Conservation (phyloP, 2,888 invertebrate genomes). For the Tromatobia lineatoria region DNA sequence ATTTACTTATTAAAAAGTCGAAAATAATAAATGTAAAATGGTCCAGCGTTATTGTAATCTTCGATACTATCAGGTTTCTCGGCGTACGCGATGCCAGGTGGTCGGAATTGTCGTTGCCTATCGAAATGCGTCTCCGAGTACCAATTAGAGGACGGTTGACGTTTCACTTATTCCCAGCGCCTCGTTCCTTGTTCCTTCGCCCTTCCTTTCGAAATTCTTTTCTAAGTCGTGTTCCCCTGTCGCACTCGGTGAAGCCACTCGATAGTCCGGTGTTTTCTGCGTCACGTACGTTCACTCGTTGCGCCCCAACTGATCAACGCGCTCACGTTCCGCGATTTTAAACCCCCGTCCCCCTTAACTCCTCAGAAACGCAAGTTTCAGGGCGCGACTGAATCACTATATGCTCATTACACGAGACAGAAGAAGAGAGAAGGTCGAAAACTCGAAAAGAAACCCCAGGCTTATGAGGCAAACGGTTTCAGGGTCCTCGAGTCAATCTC, state of each 20-base stretch:
- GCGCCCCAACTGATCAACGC: constrained; percentile 26
- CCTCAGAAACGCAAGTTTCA: constrained; percentile 40
- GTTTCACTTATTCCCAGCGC: constrained; percentile 66
- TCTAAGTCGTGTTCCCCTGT: constrained; percentile 11
- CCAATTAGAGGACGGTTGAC: constrained; percentile 82
- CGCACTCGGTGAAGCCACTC: constrained; percentile 48
- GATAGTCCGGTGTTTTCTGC: constrained; percentile 50
- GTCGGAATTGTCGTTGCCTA: constrained; percentile 69
- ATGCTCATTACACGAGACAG: background rate
- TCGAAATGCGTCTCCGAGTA: constrained; percentile 75
- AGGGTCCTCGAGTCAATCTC: constrained; percentile 75
- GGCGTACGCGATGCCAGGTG: constrained; percentile 69
- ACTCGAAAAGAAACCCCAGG: constrained; percentile 41
- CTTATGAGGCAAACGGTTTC: constrained; percentile 58
- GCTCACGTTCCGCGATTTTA: constrained; percentile 47
- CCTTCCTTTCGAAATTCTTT: constrained; percentile 28
- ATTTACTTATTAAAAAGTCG: background rate
- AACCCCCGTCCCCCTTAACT: constrained; percentile 6
- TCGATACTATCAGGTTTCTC: constrained; percentile 39
- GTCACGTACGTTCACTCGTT: constrained; percentile 42
- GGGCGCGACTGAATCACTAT: background rate
- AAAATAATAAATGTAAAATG: background rate
- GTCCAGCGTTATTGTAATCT: background rate
- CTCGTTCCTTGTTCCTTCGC: constrained; percentile 8
- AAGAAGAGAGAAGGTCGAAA: constrained; percentile 33